Evolutionary conservation across 2,797 vertebrate species (phyloP).

Genomic region (Monodelphis domestica): DNA sequence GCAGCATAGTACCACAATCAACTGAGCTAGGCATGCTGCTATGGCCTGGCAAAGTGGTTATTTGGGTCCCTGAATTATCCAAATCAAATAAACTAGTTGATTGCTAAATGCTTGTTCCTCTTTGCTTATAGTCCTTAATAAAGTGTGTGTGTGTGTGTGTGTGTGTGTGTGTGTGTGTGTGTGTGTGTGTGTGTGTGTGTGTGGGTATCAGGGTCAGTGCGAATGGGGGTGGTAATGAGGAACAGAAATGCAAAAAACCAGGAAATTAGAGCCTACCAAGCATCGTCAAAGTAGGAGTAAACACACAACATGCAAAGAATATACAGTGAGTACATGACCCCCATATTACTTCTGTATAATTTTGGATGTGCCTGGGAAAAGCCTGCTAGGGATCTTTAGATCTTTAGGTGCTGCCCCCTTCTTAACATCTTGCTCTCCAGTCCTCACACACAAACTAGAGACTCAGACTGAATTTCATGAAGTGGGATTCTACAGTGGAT

Average conservation of each 20-base stretch:
- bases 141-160: no score
- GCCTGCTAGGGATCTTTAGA: neutral
- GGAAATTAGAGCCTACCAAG: neutral
- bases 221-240: neutral
- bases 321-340: neutral
- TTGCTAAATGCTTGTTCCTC: neutral
- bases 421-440: neutral
- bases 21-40: neutral
- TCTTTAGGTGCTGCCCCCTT: neutral
- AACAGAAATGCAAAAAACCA: constrained; percentile 24
- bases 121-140: constrained; percentile 34
- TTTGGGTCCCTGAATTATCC: neutral
- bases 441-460: neutral
- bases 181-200: no score
- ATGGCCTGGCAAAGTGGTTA: neutral
- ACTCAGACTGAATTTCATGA: neutral
- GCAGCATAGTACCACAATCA: neutral
- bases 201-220: neutral
- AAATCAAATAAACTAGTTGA: neutral
- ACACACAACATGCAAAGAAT: neutral
- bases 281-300: neutral
- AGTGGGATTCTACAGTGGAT: neutral
- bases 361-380: neutral
- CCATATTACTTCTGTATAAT: neutral
- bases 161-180: no score